These are phyloP conservation scores for Trichonephila inaurata DNA, from an alignment of 1,140 invertebrate species.

Conservation along the genomic window DNA sequence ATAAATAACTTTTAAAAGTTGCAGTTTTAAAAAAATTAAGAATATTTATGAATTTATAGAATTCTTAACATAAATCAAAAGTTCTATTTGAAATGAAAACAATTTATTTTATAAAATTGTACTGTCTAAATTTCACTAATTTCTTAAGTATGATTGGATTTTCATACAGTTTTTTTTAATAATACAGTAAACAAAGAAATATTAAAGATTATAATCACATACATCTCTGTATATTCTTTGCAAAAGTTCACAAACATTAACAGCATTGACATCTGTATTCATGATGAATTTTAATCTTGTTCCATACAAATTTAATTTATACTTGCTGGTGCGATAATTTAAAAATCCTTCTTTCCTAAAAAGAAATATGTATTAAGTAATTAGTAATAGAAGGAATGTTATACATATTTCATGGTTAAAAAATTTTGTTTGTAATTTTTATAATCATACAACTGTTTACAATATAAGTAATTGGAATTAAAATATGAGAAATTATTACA, in stretches of 20 bases:
- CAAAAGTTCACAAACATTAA: conserved; percentile 85
- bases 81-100: too few species aligned
- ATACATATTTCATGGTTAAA: too few species aligned
- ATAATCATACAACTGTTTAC: neutral
- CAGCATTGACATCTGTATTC: conserved; percentile 93
- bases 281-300: conserved; percentile 97
- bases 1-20: too few species aligned
- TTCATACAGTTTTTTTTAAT: conserved; percentile 64
- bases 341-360: conserved; percentile 92
- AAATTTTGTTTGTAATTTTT: too few species aligned
- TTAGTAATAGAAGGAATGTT: too few species aligned
- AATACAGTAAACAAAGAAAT: neutral
- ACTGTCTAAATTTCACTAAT: too few species aligned
- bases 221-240: conserved; percentile 94
- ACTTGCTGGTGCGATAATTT: conserved; percentile 95
- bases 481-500: neutral
- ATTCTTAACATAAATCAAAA: too few species aligned
- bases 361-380: neutral
- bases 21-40: too few species aligned
- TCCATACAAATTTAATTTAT: conserved; percentile 96
- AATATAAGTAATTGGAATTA: neutral
- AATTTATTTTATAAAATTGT: too few species aligned
- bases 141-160: neutral
- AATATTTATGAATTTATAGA: too few species aligned
- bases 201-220: neutral